phyloP scores from a whole-genome alignment of 2,888 invertebrate species.

The Tanypteryx hageni region DNA sequence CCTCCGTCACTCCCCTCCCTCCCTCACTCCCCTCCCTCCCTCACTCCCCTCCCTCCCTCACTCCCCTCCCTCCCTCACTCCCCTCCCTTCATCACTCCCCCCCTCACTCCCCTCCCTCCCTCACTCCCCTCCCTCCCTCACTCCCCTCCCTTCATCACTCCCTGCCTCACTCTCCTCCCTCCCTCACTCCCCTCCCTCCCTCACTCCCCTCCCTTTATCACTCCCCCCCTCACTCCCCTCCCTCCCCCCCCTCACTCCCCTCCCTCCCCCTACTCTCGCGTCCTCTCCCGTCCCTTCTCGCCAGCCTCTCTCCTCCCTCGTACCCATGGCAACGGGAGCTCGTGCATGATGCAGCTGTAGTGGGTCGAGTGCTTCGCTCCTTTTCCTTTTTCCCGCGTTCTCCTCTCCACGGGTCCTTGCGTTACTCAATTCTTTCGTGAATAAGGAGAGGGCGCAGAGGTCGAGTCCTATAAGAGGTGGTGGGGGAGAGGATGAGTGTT shows the following conservation, averaged over 20 bases:
- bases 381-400: neutral
- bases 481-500: no score
- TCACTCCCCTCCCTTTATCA: neutral
- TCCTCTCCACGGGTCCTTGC: neutral
- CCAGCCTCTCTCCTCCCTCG: neutral
- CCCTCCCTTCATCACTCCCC: neutral
- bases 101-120: neutral
- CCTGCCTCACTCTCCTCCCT: neutral
- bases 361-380: neutral
- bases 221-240: slow-evolving; percentile 14
- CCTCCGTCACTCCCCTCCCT: neutral
- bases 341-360: slow-evolving; percentile 44
- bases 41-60: neutral
- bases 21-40: neutral
- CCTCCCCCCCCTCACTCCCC: slow-evolving; percentile 18
- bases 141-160: no score
- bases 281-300: neutral
- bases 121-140: neutral
- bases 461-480: no score
- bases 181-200: neutral
- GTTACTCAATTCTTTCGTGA: neutral
- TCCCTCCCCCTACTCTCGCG: neutral
- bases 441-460: neutral
- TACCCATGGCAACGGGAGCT: slow-evolving; percentile 40
- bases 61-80: slow-evolving; percentile 17